phyloP scores from a whole-genome alignment of 2,888 invertebrate genomes.

The Drosophila cognata region DNA sequence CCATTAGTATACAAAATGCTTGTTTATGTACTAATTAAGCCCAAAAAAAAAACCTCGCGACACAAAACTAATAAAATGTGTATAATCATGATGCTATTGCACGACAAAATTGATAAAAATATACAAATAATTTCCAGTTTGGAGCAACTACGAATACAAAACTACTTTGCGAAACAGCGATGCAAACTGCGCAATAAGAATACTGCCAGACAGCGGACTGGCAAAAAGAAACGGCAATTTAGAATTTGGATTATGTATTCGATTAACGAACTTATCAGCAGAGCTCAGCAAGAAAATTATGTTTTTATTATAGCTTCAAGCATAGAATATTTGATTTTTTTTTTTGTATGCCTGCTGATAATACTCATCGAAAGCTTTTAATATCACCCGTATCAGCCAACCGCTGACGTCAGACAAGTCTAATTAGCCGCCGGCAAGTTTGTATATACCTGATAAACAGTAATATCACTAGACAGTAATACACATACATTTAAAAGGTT shows the following conservation, averaged over 20 bases:
- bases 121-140: not conserved
- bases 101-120: not conserved
- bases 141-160: not conserved
- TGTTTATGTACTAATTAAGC: not conserved
- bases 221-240: not conserved
- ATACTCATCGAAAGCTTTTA: not conserved
- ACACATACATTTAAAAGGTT: not conserved
- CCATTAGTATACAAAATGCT: not conserved
- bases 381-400: not conserved
- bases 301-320: not conserved
- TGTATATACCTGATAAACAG: not conserved
- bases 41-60: not conserved
- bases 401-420: not conserved
- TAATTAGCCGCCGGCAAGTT: not conserved
- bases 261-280: not conserved
- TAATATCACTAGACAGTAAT: not conserved
- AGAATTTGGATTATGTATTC: not conserved
- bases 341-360: not conserved
- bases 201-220: conserved; percentile 1
- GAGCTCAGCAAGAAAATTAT: too few relatives aligned
- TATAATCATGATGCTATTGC: not conserved
- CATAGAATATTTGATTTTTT: not conserved
- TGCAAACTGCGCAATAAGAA: not conserved
- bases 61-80: not conserved
- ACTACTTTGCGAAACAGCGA: not conserved